Base-by-base conservation (phyloP, 1,140 invertebrate genomes). In the Microplitis demolitor region DNA sequence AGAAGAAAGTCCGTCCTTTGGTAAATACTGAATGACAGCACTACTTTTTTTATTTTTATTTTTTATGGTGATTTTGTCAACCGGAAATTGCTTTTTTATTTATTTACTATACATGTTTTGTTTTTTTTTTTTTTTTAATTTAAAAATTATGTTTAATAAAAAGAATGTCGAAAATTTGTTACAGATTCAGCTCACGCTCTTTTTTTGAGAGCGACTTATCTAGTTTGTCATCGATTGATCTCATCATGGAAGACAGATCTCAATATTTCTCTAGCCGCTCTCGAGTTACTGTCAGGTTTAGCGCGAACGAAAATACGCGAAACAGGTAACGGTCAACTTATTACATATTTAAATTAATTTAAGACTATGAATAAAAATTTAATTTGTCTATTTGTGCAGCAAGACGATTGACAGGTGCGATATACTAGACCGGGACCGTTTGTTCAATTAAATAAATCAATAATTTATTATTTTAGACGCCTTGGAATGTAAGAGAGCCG, bases 221-320 rank as follows among this genome's bases (percentile, higher is more conserved):
- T 98, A 74, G 96, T 98, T 6, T 98, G 96, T 83, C 96, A 97
- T 84, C 91, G 96, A 51, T 88, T 98, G 34, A 98, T 98, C 80
- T 96, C 96, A 0, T 96, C 96, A 0, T 99, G 97, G 97, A 98
- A 97, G 87, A 93, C 93, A 1, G 97, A 98, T 87, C 86, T 98
- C n/a, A 97, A 97, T 84, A 93, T 97, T 11, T 98, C 97, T 0
- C 85, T 99, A 53, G 96, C 97, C 4, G 97, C 97, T 0, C 88
- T 98, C 68, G 97, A 99, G 86, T 90, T 98, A 50, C 86, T 99
- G 0, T 93, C 94, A 13, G 96, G 96, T 16, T 87, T 98, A 13
- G 96, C 97, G 24, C 92, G 95, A 79, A 91, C 96, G 1, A 91
- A 94, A 69, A 94, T 96, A 72, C 90, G 91, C 51, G 93, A 95